Evolutionary conservation across 2,888 invertebrate genomes (phyloP).

Genomic region (Leucophora obtusa): DNA sequence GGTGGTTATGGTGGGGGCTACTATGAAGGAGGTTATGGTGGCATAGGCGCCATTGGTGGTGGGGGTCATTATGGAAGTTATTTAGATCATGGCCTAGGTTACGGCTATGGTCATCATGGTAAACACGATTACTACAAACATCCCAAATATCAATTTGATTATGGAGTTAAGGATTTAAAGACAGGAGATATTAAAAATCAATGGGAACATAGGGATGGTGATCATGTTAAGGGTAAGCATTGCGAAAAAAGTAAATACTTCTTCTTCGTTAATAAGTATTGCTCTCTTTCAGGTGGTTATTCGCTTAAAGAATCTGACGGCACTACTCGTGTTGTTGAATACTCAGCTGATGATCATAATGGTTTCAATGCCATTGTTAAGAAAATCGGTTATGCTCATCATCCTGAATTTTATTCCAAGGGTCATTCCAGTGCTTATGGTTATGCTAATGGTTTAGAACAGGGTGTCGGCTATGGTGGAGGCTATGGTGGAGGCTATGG

Average conservation of each 20-base stretch:
- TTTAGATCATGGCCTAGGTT: slow-evolving; percentile 66
- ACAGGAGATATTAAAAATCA: slow-evolving; percentile 80
- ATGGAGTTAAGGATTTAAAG: slow-evolving; percentile 79
- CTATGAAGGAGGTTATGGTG: slow-evolving; percentile 45
- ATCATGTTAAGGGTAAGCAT: slow-evolving; percentile 78
- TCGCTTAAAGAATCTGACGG: slow-evolving; percentile 80
- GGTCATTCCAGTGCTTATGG: slow-evolving; percentile 66
- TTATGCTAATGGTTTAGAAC: slow-evolving; percentile 62
- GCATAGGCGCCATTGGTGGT: slow-evolving; percentile 8
- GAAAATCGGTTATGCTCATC: slow-evolving; percentile 78
- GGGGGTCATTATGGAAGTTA: slow-evolving; percentile 59
- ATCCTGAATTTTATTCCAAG: slow-evolving; percentile 72
- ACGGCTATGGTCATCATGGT: slow-evolving; percentile 68
- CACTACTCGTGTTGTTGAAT: slow-evolving; percentile 80
- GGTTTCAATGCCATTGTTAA: slow-evolving; percentile 80
- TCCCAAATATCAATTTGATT: slow-evolving; percentile 79
- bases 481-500: slow-evolving; percentile 72
- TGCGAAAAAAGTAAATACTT: background rate
- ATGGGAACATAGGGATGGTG: slow-evolving; percentile 80
- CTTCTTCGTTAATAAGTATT: background rate
- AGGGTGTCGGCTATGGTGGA: slow-evolving; percentile 58
- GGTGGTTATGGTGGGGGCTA: slow-evolving; percentile 54
- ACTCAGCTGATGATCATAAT: slow-evolving; percentile 79
- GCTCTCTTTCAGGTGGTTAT: slow-evolving; percentile 73
- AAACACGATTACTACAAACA: slow-evolving; percentile 78